Conservation (phyloP, 2,113 vertebrate species). For the Cryptotis parvus region DNA sequence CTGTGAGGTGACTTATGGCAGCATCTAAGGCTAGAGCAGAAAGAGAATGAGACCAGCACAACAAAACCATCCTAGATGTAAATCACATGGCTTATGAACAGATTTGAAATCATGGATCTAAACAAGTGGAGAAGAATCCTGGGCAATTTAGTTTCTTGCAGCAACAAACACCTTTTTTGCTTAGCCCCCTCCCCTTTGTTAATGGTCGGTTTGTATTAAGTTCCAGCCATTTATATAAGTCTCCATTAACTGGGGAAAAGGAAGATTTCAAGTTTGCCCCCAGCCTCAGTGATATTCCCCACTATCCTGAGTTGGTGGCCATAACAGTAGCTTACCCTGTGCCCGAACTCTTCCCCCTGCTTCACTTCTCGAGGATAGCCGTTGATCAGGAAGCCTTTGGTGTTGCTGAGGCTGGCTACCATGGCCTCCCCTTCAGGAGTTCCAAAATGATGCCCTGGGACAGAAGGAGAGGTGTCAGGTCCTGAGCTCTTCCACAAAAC, state of each 20-base stretch:
- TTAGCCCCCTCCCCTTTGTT: background rate
- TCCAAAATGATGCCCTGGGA: constrained; percentile 90
- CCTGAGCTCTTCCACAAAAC: background rate
- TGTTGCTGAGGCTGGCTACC: constrained; percentile 78
- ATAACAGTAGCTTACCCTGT: constrained; percentile 87
- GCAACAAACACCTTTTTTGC: background rate
- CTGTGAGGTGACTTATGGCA: background rate
- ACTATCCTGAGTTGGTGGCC: background rate
- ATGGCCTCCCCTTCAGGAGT: constrained; percentile 93
- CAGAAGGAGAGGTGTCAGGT: constrained; percentile 46
- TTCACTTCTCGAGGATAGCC: constrained; percentile 92
- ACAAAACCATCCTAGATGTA: background rate
- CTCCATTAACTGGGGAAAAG: background rate
- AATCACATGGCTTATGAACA: background rate
- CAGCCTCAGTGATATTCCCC: background rate
- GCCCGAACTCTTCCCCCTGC: constrained; percentile 93
- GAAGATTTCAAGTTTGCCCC: background rate
- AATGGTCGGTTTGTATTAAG: background rate
- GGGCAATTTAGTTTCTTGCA: background rate
- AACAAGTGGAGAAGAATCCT: background rate
- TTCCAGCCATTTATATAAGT: background rate
- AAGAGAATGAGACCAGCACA: background rate
- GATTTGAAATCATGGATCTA: background rate
- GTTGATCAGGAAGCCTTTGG: constrained; percentile 92
- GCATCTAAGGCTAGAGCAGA: background rate